phyloP scores from a whole-genome alignment of 2,797 vertebrate genomes.

The Taeniopygia guttata region DNA sequence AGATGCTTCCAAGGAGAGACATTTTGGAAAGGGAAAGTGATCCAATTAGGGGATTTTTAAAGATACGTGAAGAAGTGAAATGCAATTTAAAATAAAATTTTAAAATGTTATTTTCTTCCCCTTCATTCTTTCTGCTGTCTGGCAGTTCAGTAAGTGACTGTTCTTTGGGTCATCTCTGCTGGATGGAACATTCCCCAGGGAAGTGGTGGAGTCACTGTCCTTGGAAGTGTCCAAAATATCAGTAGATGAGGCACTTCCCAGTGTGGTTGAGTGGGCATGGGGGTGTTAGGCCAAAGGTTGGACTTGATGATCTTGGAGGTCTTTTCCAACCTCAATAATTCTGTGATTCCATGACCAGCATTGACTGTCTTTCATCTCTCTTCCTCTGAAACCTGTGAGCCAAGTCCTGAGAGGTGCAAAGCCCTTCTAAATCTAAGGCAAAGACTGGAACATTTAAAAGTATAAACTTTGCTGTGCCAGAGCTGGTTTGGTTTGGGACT shows the following conservation, averaged over 20 bases:
- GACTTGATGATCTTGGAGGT: neutral
- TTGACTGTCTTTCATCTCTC: neutral
- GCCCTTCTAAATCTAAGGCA: neutral
- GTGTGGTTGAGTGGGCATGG: neutral
- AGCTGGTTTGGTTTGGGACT: neutral
- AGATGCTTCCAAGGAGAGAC: neutral
- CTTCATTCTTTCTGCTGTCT: neutral
- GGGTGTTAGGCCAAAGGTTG: neutral
- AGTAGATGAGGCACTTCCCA: neutral
- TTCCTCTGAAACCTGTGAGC: neutral
- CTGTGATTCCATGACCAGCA: neutral
- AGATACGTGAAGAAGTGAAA: rapidly evolving
- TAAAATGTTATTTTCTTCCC: neutral
- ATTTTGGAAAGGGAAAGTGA: neutral
- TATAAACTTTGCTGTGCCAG: neutral
- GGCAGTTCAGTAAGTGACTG: neutral
- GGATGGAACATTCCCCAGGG: neutral
- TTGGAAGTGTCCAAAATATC: neutral
- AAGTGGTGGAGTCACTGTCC: neutral
- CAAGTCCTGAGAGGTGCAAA: conserved; percentile 1
- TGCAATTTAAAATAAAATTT: neutral
- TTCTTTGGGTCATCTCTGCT: neutral
- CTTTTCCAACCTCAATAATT: neutral
- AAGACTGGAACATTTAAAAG: neutral
- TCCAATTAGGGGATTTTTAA: neutral